Evolutionary conservation across 2,113 vertebrate genomes (phyloP).

Genomic region (Scalopus aquaticus): DNA sequence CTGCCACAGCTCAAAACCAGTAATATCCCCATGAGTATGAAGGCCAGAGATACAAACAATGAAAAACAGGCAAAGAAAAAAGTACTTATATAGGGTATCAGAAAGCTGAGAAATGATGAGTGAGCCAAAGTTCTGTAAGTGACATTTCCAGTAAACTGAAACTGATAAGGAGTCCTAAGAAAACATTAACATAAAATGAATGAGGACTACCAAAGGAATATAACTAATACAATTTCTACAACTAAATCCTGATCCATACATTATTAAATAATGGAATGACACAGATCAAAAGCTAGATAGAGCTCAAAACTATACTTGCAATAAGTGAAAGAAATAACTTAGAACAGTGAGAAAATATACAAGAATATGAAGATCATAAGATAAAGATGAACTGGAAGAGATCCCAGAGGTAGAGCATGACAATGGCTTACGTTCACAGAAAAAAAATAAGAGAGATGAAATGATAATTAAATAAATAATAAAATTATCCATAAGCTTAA

Average conservation of each 20-base stretch:
- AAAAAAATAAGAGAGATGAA: not conserved
- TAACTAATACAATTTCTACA: not conserved
- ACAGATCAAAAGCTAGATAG: not conserved
- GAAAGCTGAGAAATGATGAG: not conserved
- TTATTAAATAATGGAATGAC: not conserved
- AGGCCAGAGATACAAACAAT: not conserved
- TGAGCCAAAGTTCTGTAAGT: not conserved
- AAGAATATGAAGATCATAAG: not conserved
- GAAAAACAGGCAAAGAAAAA: not conserved
- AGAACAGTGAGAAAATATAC: not conserved
- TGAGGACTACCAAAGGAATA: not conserved
- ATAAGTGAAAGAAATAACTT: slow-evolving; percentile 13
- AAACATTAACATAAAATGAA: not conserved
- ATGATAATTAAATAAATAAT: not conserved
- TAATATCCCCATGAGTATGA: not conserved
- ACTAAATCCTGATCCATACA: not conserved
- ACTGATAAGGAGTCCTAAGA: not conserved
- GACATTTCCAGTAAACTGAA: not conserved
- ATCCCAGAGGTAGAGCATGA: not conserved
- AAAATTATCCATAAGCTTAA: not conserved
- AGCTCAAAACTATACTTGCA: not conserved
- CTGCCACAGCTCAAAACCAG: not conserved
- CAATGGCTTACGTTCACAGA: not conserved
- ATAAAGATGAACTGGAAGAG: not conserved
- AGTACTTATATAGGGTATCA: not conserved